Evolutionary conservation across 2,113 vertebrate species (phyloP), one percentile per base, ranked within the genome.

Genomic region (Anas platyrhynchos): DNA sequence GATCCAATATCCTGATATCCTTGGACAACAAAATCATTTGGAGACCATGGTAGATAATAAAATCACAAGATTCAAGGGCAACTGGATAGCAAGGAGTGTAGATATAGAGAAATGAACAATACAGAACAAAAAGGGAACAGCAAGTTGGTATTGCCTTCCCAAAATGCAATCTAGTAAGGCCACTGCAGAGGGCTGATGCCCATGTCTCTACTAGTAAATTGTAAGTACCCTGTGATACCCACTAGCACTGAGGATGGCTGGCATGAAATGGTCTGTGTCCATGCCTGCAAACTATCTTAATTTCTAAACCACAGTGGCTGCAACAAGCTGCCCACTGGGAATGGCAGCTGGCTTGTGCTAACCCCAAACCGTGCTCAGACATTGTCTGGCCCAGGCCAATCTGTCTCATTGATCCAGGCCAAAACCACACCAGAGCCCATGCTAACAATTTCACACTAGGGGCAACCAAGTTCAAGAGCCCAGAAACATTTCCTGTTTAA

Each of bases 71-170:
- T 85, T 71, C 71, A 87, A 69, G 62, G 31, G 38, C 17, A 56
- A 23, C 12, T 11, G 4, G n/a, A 17, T 26, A 21, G n/a, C 0
- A 0, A 76, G 44, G 25, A 73, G 25, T 9, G 4, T 50, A 79
- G 32, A 32, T 65, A 36, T 66, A n/a, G 56, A 79, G 26, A 67
- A 1, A 2, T 12, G 41, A 82, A 46, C 11, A 36, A 0, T 5
- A 31, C 13, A 62, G 88, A 81, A 58, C 23, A 78, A 44, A 56
- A 56, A 72, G 63, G 25, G 22, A 86, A 67, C 9, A 67, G 22
- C n/a, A 77, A 83, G n/a, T 25, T 31, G 27, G 5, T 29, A 55
- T 58, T 85, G 23, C 8, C 34, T 23, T 62, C 67, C 55, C 3
- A 1, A 92, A 91, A 69, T 7, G n/a, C 44, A 55, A 50, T 23